Base-by-base conservation (phyloP, 2,888 invertebrate genomes). In the Craniophora ligustri region DNA sequence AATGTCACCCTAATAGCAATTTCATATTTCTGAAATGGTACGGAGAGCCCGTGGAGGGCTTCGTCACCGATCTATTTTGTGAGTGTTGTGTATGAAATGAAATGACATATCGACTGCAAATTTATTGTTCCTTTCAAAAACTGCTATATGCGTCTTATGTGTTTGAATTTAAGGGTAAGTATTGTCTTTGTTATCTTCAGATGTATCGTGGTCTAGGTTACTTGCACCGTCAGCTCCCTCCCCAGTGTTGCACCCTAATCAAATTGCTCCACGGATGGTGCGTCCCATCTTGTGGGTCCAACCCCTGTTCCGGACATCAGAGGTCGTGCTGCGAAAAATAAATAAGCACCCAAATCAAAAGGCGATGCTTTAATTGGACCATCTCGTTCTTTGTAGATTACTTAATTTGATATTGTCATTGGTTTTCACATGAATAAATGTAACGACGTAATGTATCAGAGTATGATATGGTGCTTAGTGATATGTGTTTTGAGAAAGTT, bases 211-310 rank as follows among this genome's bases (percentile, higher is more conserved):
- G 74, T 71, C 58, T 65, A 70, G 68, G 76, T 79, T 75, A 76
- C 80, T 80, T 91, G 92, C 92, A 88, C 77, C 81, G 90, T 88
- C 91, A 88, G 90, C 86, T 81, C 74, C 77, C 82, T 83, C 92
- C 91, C 91, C 84, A 84, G 85, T 78, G 81, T 81, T 90, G 91
- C 91, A 89, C 92, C 93, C 93, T 93, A 92, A 93, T 93, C 91
- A 89, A 92, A 92, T 93, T 76, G 86, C 85, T 86, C 81, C 77
- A 91, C 91, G 92, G 88, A 87, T 91, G 88, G 92, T 88, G 89
- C 86, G 85, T 86, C 81, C 81, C 79, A 84, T 87, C 89, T 88
- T 88, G 83, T 86, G 87, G 88, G 87, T 81, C 79, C 75, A 73
- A 85, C 89, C 90, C 91, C 88, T 87, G 86, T 78, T 73, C 80